A percentile compares a stretch with the other conserved stretches of the same genome.
Evolutionary conservation across 2,888 invertebrate species (phyloP).

Genomic region (Harmothoe impar): DNA sequence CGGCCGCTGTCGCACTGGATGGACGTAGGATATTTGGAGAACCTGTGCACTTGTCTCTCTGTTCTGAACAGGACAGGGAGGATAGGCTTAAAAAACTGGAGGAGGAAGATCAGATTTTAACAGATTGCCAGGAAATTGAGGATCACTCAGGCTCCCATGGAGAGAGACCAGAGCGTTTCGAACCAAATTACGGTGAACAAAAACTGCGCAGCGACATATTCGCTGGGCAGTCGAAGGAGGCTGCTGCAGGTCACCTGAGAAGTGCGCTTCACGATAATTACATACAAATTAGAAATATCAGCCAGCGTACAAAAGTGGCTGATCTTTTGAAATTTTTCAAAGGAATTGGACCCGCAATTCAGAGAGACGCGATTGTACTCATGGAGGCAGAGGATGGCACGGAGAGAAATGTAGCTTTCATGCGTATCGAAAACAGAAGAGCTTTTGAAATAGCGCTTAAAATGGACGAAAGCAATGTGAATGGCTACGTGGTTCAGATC

Average conservation of each 20-base stretch:
- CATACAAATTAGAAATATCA: not conserved
- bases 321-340: not conserved
- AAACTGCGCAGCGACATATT: too few relatives aligned
- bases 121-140: not conserved
- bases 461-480: not conserved
- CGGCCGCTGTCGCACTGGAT: not conserved
- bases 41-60: not conserved
- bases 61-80: not conserved
- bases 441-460: not conserved
- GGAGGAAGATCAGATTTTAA: not conserved
- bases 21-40: conserved; percentile 8
- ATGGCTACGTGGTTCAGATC: not conserved
- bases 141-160: not conserved
- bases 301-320: not conserved
- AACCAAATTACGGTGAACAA: too few relatives aligned
- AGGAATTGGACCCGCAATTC: not conserved
- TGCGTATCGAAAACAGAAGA: not conserved
- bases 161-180: not conserved
- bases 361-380: not conserved
- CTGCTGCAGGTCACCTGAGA: not conserved
- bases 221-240: not conserved
- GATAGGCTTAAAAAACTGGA: not conserved
- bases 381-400: not conserved
- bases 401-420: not conserved
- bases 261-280: not conserved